Evolutionary conservation across 2,888 invertebrate genomes (phyloP).

Genomic region (Ophion ellenae): DNA sequence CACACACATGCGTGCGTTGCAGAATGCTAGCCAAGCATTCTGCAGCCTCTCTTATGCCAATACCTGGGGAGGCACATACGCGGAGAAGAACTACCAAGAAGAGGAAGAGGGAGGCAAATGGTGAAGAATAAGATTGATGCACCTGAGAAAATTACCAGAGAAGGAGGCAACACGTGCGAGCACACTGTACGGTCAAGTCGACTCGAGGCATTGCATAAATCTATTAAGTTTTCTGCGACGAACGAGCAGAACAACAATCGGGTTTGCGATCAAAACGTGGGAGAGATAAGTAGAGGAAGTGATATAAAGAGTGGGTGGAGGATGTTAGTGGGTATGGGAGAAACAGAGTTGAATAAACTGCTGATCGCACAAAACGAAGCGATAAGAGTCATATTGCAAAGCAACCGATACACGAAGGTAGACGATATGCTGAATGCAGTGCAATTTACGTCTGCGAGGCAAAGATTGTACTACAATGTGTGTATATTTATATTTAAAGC

Average conservation of each 20-base stretch:
- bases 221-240: conserved; percentile 55
- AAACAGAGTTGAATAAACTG: too few relatives aligned
- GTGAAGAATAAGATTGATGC: conserved; percentile 79
- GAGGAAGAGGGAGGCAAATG: conserved; percentile 68
- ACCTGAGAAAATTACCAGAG: conserved; percentile 74
- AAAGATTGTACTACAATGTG: too few relatives aligned
- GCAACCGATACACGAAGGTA: too few relatives aligned
- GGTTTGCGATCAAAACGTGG: conserved; percentile 17
- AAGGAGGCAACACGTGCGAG: conserved; percentile 62
- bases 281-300: not conserved
- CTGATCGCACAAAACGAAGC: too few relatives aligned
- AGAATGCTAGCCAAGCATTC: conserved; percentile 32
- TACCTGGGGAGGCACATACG: conserved; percentile 21
- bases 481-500: too few relatives aligned
- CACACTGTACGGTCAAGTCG: conserved; percentile 40
- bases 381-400: too few relatives aligned
- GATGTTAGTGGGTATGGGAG: not conserved
- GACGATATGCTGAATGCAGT: too few relatives aligned
- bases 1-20: conserved; percentile 37
- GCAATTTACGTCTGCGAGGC: too few relatives aligned
- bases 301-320: not conserved
- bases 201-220: conserved; percentile 64
- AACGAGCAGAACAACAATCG: conserved; percentile 26
- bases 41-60: conserved; percentile 7
- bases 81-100: conserved; percentile 14